These are phyloP conservation scores for Hydriomena furcata DNA, from an alignment of 2,888 invertebrate genomes.

Conservation along the genomic window DNA sequence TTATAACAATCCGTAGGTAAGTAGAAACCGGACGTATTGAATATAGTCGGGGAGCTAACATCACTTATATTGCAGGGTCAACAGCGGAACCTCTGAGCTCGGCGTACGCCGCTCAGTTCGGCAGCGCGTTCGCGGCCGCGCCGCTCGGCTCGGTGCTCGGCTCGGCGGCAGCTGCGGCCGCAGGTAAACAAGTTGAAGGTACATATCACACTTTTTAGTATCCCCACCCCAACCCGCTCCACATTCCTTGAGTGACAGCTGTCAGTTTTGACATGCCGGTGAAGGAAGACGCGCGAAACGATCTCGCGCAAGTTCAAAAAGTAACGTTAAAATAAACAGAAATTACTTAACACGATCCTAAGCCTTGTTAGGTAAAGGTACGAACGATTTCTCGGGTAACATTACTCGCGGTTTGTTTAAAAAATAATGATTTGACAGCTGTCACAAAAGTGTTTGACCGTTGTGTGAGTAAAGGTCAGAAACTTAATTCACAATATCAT, in stretches of 20 bases:
- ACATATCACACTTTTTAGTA: conserved; percentile 42
- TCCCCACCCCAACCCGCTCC: conserved; percentile 18
- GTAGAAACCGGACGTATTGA: too few relatives aligned
- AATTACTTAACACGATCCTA: too few relatives aligned
- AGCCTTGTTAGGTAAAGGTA: too few relatives aligned
- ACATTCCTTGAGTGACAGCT: conserved; percentile 22
- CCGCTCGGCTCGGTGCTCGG: conserved; percentile 86
- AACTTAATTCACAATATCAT: conserved; percentile 17
- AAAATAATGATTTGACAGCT: conserved; percentile 15
- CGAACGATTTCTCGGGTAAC: too few relatives aligned
- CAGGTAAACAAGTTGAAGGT: conserved; percentile 97
- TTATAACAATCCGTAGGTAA: too few relatives aligned
- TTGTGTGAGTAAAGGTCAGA: conserved; percentile 22
- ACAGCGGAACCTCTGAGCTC: conserved; percentile 84
- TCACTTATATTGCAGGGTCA: conserved; percentile 72
- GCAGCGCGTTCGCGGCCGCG: conserved; percentile 85
- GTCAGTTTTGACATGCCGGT: conserved; percentile 1
- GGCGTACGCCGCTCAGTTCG: conserved; percentile 85
- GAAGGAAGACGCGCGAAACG: too few relatives aligned
- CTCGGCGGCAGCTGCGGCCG: conserved; percentile 90
- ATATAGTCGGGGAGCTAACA: background rate
- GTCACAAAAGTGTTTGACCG: conserved; percentile 21
- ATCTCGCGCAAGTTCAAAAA: too few relatives aligned
- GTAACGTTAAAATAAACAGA: too few relatives aligned
- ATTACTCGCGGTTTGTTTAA: too few relatives aligned